Conservation (phyloP, 2,797 vertebrate genomes). For the Masticophis lateralis region DNA sequence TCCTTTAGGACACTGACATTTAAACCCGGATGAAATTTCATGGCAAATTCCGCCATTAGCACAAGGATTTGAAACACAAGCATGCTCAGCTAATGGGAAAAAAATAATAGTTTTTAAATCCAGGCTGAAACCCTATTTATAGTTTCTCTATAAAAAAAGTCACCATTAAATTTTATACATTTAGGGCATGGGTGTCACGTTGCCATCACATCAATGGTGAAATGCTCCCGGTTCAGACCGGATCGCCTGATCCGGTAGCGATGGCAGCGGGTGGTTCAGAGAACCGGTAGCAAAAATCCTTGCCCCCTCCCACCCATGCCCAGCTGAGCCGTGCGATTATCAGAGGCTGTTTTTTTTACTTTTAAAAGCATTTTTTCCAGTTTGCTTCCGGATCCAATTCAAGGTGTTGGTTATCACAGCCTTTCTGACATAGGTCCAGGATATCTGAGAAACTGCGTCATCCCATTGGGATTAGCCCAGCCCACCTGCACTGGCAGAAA, state of each 20-base stretch:
- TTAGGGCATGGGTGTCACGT: background rate
- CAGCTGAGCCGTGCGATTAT: too few relatives aligned
- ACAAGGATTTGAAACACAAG: conserved; percentile 92
- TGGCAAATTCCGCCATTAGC: conserved; percentile 92
- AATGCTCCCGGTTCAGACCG: too few relatives aligned
- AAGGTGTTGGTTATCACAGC: background rate
- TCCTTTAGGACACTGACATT: conserved; percentile 89
- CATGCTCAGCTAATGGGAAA: conserved; percentile 82
- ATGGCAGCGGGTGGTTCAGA: too few relatives aligned
- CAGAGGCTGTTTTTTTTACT: too few relatives aligned
- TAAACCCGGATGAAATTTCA: conserved; percentile 86
- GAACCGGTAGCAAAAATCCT: too few relatives aligned
- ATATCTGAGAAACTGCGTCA: background rate
- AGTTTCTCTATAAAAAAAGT: background rate
- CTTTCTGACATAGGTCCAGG: background rate
- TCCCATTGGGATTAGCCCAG: background rate
- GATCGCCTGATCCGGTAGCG: too few relatives aligned
- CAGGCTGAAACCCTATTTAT: background rate
- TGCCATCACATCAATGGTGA: too few relatives aligned
- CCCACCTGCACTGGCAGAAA: background rate
- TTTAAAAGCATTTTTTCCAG: background rate
- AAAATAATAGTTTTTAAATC: background rate
- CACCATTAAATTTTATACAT: background rate
- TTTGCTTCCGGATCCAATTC: background rate
- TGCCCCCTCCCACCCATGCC: too few relatives aligned